Evolutionary conservation across 2,113 vertebrate genomes (phyloP).

Genomic region (Tragelaphus buxtoni): DNA sequence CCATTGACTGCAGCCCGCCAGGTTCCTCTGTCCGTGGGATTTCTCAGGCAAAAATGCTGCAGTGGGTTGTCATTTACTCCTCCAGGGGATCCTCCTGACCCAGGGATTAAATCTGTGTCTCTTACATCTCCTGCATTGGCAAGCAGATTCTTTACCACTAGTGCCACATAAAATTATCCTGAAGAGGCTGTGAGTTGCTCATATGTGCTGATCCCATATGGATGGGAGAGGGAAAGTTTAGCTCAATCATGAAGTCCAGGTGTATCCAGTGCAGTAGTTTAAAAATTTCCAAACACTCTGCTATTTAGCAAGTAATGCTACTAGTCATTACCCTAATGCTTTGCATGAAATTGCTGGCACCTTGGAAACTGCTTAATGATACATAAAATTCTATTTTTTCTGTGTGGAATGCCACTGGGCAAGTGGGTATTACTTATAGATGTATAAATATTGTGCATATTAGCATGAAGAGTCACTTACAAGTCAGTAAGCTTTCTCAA

Average conservation of each 20-base stretch:
- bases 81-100: neutral
- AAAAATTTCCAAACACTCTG: slow-evolving; percentile 27
- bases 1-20: neutral
- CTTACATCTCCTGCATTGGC: neutral
- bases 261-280: slow-evolving; percentile 1
- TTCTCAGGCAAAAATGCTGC: neutral
- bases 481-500: slow-evolving; percentile 69
- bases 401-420: slow-evolving; percentile 70
- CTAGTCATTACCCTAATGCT: slow-evolving; percentile 44
- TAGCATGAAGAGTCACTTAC: slow-evolving; percentile 72
- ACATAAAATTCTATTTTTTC: slow-evolving; percentile 73
- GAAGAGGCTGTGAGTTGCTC: neutral
- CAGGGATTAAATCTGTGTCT: neutral
- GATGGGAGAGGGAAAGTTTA: neutral
- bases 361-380: slow-evolving; percentile 71
- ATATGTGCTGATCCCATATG: neutral
- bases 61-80: neutral
- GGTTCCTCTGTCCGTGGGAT: neutral
- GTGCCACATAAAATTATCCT: neutral
- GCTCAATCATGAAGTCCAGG: neutral
- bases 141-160: neutral
- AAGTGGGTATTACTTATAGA: slow-evolving; percentile 71
- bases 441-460: slow-evolving; percentile 75
- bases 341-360: slow-evolving; percentile 49
- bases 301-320: slow-evolving; percentile 8